Base-by-base conservation (phyloP, 2,797 vertebrate genomes). In the Synanceia verrucosa region DNA sequence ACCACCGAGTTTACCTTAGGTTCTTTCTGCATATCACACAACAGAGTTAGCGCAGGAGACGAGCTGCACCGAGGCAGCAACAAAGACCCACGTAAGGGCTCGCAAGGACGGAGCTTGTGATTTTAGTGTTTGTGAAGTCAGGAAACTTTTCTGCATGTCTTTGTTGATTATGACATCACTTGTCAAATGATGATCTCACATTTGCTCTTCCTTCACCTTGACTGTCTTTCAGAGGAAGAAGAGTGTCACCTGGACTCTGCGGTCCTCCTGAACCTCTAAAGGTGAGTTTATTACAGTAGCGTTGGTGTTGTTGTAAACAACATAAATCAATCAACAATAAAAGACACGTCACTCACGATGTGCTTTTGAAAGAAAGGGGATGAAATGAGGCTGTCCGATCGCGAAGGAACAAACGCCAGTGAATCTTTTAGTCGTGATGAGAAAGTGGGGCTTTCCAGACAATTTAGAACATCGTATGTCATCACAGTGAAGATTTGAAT, bases 1-100 rank as follows among this genome's bases (percentile, higher is more conserved):
- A 93, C 79, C 76, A 53, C 72, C 0, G 84, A 91, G 91, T 93
- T 93, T 92, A 92, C 91, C 87, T 91, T 80, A 7, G 76, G 64
- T 83, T 87, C 68, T 82, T 78, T 85, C 84, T 76, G 81, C 81
- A 73, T 80, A 67, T 85, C 89, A 84, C 83, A 93, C 88, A 92
- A 89, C 88, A 89, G 87, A 88, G 92, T 68, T 18, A 69, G 81
- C 28, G 36, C 55, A 79, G 70, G 78, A 83, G 78, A 55, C 48
- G 21, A 83, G 79, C 58, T 41, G 76, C 47, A 43, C 23, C 8
- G 58, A 86, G 81, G 76, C 71, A 8, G 69, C 79, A 84, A 88
- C 88, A 89, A 91, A 91, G 82, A 53, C 68, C 62, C 2, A n/a
- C 4, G 46, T 50, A 26, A 76, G 79, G 78, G 71, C 77, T 87